Percentiles rank a stretch among this genome's conserved stretches.
These are phyloP conservation scores for Drosophila melanocephala DNA, from an alignment of 2,888 invertebrate species.

Conservation along the genomic window DNA sequence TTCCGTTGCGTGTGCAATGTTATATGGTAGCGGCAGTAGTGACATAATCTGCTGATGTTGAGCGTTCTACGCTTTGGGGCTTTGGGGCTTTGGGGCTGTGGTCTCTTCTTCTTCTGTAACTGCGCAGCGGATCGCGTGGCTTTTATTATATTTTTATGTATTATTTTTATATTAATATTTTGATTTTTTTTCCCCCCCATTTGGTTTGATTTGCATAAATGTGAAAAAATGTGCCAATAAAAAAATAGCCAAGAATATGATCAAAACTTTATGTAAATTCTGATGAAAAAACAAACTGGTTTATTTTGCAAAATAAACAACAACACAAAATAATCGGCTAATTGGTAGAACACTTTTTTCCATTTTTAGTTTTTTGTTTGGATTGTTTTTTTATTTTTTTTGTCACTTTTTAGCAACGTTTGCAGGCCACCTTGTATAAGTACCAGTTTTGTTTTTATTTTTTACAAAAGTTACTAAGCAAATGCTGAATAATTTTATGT, in stretches of 20 bases:
- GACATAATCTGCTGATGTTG: constrained; percentile 78
- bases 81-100: constrained; percentile 44
- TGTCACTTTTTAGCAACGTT: constrained; percentile 73
- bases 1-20: constrained; percentile 70
- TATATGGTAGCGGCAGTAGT: constrained; percentile 55
- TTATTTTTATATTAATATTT: neutral
- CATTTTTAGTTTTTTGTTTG: constrained; percentile 32
- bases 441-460: constrained; percentile 11
- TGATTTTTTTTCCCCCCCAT: constrained; percentile 22
- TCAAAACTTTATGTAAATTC: constrained; percentile 72
- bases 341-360: constrained; percentile 66
- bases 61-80: constrained; percentile 46
- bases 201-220: constrained; percentile 69
- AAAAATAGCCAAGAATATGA: constrained; percentile 62
- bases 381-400: constrained; percentile 34
- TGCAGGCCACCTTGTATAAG: constrained; percentile 53
- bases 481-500: constrained; percentile 52
- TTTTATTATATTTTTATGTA: constrained; percentile 25
- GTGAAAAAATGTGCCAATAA: constrained; percentile 75
- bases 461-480: constrained; percentile 24
- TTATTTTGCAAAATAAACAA: constrained; percentile 75
- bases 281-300: constrained; percentile 64
- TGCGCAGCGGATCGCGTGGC: constrained; percentile 68
- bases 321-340: constrained; percentile 52
- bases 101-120: constrained; percentile 72